These are phyloP conservation scores for Epizoanthus illoricatus DNA, from an alignment of 92 coral and sea anemone species.

Conservation along the genomic window DNA sequence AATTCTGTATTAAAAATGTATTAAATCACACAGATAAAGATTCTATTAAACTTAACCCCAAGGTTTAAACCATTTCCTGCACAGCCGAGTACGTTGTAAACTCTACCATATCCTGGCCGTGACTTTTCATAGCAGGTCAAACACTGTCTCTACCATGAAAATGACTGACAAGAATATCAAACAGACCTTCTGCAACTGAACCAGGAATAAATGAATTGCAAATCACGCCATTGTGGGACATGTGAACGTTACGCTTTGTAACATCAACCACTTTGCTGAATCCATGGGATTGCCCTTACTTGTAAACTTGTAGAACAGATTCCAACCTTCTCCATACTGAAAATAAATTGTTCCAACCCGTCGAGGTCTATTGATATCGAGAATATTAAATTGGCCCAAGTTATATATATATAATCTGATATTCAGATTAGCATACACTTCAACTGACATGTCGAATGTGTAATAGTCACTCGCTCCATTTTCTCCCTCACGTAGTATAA, in stretches of 20 bases:
- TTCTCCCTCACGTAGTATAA: not conserved
- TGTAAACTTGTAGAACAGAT: not conserved
- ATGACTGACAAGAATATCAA: slow-evolving; percentile 30
- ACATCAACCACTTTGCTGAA: not conserved
- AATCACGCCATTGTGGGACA: slow-evolving; percentile 1
- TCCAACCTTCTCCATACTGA: not conserved
- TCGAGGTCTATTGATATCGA: not conserved
- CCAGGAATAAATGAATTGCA: slow-evolving; percentile 9
- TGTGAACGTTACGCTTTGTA: not conserved
- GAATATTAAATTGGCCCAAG: not conserved
- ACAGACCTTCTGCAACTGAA: slow-evolving; percentile 4
- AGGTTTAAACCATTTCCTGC: not conserved
- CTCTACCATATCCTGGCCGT: slow-evolving; percentile 14
- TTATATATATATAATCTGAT: not conserved
- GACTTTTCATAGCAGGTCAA: slow-evolving; percentile 23
- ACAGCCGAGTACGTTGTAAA: slow-evolving; percentile 5
- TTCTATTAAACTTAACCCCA: not conserved
- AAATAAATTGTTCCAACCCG: not conserved
- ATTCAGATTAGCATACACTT: slow-evolving; percentile 14
- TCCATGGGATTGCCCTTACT: not conserved
- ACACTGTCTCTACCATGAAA: slow-evolving; percentile 15
- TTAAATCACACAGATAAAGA: not conserved
- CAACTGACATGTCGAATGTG: not conserved
- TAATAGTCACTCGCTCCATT: not conserved
- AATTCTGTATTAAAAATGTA: not conserved